Percentiles rank a stretch among this genome's conserved stretches.
phyloP scores from a whole-genome alignment of 2,888 invertebrate species.

The Hemistola chrysoprasaria region DNA sequence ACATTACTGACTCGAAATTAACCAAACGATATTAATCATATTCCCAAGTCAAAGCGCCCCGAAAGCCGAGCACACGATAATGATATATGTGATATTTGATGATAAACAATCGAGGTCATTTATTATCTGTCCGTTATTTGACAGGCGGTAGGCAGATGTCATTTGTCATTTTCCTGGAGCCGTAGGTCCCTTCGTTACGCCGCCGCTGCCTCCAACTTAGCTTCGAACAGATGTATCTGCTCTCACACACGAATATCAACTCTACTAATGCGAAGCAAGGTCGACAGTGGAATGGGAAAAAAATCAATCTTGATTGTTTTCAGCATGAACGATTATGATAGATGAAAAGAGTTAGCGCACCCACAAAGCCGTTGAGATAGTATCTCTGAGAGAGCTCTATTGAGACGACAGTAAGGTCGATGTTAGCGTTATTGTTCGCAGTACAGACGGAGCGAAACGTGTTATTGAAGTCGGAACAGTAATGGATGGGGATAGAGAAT shows the following conservation, averaged over 20 bases:
- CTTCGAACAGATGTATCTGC: conserved; percentile 68
- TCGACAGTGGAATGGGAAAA: conserved; percentile 39
- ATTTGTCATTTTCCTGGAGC: conserved; percentile 85
- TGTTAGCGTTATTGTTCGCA: conserved; percentile 34
- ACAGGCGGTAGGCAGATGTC: conserved; percentile 86
- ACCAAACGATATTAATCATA: conserved; percentile 81
- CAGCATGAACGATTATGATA: conserved; percentile 83
- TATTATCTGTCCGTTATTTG: conserved; percentile 86
- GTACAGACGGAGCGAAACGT: conserved; percentile 57
- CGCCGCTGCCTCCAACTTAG: conserved; percentile 65
- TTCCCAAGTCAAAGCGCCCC: conserved; percentile 58
- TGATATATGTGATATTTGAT: conserved; percentile 83
- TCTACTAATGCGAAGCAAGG: conserved; percentile 38
- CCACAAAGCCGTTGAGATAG: conserved; percentile 58
- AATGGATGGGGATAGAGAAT: conserved; percentile 80
- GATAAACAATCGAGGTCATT: conserved; percentile 85
- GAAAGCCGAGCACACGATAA: conserved; percentile 76
- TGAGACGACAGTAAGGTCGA: conserved; percentile 45
- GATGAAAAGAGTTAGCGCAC: conserved; percentile 82
- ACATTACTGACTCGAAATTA: conserved; percentile 74
- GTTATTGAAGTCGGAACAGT: conserved; percentile 80
- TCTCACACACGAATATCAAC: conserved; percentile 36
- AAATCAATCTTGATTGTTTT: conserved; percentile 82
- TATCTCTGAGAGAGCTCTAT: conserved; percentile 51
- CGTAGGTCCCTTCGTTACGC: conserved; percentile 81